Evolutionary conservation across 1,140 invertebrate genomes (phyloP).

Genomic region (Planococcus citri): DNA sequence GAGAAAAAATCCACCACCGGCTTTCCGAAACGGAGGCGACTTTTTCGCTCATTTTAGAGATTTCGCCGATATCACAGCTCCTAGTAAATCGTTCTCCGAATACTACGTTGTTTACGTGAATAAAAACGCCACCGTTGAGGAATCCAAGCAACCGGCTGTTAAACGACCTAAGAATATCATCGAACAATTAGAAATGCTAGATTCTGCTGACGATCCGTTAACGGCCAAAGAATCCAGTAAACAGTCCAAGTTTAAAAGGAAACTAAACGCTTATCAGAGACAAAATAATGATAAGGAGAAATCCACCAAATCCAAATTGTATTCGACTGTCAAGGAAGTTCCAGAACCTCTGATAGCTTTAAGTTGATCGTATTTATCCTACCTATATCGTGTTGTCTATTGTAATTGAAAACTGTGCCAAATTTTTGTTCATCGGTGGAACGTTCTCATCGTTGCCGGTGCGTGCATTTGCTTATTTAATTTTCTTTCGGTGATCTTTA

Average conservation of each 20-base stretch:
- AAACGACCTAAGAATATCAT: conserved; percentile 66
- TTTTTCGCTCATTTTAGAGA: conserved; percentile 79
- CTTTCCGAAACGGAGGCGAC: conserved; percentile 35
- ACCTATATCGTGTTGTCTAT: no score
- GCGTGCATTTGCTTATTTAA: no score
- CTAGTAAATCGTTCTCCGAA: conserved; percentile 65
- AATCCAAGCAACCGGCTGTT: conserved; percentile 10
- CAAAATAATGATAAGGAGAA: conserved; percentile 40
- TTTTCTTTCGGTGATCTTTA: no score
- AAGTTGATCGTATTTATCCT: conserved; percentile 42
- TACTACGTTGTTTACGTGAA: conserved; percentile 64
- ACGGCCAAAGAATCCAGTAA: conserved; percentile 38
- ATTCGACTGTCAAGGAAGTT: conserved; percentile 32
- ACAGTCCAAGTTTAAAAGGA: conserved; percentile 47
- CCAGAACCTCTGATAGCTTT: conserved; percentile 52
- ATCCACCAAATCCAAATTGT: conserved; percentile 37
- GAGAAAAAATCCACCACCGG: conserved; percentile 21
- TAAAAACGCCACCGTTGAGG: conserved; percentile 44
- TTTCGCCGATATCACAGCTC: conserved; percentile 74
- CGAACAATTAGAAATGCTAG: conserved; percentile 58
- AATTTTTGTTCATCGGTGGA: no score
- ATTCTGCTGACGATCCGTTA: conserved; percentile 39
- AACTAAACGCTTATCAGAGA: conserved; percentile 51
- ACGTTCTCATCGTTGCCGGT: no score
- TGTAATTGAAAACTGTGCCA: no score